Evolutionary conservation across 1,140 invertebrate species (phyloP).

Genomic region (Yoshiicerus persimilis): DNA sequence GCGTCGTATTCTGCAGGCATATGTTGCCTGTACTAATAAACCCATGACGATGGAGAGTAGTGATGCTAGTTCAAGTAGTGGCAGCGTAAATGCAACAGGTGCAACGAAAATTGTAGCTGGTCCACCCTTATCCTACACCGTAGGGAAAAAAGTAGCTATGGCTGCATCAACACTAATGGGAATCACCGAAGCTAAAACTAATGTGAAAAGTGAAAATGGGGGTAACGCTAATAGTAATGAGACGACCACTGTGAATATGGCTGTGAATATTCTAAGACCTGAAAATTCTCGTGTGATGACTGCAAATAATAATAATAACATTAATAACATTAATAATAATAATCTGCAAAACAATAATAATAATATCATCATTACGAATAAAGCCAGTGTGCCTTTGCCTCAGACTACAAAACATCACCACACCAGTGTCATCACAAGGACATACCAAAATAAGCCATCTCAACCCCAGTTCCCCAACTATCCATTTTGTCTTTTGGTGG

Average conservation of each 20-base stretch:
- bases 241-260: slow-evolving; percentile 38
- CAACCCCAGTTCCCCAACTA: slow-evolving; percentile 31
- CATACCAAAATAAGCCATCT: not conserved
- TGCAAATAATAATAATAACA: not conserved
- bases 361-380: not conserved
- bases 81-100: slow-evolving; percentile 28
- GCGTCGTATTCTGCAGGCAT: slow-evolving; percentile 43
- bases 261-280: slow-evolving; percentile 45
- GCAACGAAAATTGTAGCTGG: slow-evolving; percentile 26
- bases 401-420: not conserved
- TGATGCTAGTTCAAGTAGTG: slow-evolving; percentile 36
- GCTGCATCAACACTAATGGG: not conserved
- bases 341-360: not conserved
- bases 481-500: slow-evolving; percentile 45
- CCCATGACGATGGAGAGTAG: slow-evolving; percentile 25
- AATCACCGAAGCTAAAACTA: not conserved
- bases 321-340: not conserved
- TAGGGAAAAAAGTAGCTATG: not conserved
- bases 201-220: slow-evolving; percentile 24
- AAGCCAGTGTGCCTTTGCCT: not conserved
- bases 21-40: slow-evolving; percentile 29
- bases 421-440: slow-evolving; percentile 22
- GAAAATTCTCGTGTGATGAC: slow-evolving; percentile 31
- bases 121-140: not conserved
- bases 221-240: not conserved